Base-by-base conservation (phyloP, 2,797 vertebrate species). In the Lindbergichthys nudifrons region DNA sequence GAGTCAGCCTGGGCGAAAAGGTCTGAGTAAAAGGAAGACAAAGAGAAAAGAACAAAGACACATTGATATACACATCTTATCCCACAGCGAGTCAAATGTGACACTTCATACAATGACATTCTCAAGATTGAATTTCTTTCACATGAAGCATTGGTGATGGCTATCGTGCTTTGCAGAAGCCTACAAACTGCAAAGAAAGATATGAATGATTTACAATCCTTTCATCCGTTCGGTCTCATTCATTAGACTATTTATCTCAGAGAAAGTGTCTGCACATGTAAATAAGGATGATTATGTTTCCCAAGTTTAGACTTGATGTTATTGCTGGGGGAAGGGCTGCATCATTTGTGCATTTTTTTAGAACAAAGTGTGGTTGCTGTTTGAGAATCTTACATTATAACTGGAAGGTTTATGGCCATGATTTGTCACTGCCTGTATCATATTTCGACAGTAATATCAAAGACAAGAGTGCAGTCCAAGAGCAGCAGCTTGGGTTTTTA, bases 351-450 rank as follows among this genome's bases (percentile, higher is more conserved):
- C 50, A 71, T 77, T 50, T 14, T 52, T 57, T 60, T 64, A 76
- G 15, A 6, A 18, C 66, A 65, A 48, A 14, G 5, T 8, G 32
- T 70, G 69, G 36, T 46, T 72, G 68, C 26, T 70, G 63, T 71
- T 64, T 50, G 32, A 41, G 50, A 56, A 52, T 79, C 81, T 77
- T 79, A 73, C 42, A 48, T 56, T 52, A 79, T 36, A 81, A 68
- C 54, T 52, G 66, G 14, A 14, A 58, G 70, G 68, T 60, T 84
- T 73, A 76, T 21, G 18, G 19, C 61, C 65, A 66, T 72, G 75
- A 72, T 87, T 84, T 77, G 79, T 87, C 84, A 50, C 46, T 41
- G 21, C 12, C 60, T n/a, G 63, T 66, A 76, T 84, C 82, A 82
- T 47, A 65, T 68, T 66, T 15, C 78, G 70, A 76, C 83, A 79